phyloP scores from a whole-genome alignment of 2,113 vertebrate species.

The Athene cunicularia region DNA sequence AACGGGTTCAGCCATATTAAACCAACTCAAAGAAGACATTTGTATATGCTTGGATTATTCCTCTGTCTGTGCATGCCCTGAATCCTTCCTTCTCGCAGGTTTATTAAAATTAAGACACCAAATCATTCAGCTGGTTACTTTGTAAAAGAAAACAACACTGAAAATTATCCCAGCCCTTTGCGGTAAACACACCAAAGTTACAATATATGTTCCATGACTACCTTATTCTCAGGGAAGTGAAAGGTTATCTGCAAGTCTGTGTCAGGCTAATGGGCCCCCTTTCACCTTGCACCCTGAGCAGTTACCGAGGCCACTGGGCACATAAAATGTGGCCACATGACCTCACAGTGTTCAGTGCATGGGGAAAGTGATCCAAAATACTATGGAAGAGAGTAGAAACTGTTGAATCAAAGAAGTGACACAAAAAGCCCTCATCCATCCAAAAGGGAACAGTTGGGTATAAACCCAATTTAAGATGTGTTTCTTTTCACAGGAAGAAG shows the following conservation, averaged over 20 bases:
- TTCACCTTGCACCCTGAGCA: neutral
- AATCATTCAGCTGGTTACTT: neutral
- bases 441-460: neutral
- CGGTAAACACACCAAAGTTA: rapidly evolving
- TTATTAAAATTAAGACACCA: neutral
- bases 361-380: neutral
- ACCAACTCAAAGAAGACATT: neutral
- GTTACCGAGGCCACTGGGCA: neutral
- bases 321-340: neutral
- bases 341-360: neutral
- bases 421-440: neutral
- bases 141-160: neutral
- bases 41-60: neutral
- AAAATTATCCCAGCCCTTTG: neutral
- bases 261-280: neutral
- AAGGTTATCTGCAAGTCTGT: neutral
- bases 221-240: neutral
- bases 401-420: neutral
- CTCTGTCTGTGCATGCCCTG: neutral
- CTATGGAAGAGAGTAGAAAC: neutral
- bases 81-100: neutral
- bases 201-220: rapidly evolving
- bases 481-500: neutral
- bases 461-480: neutral
- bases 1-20: neutral